Evolutionary conservation across 2,113 vertebrate species (phyloP), one percentile per base, ranked within the genome.

Genomic region (Heliornis fulica): DNA sequence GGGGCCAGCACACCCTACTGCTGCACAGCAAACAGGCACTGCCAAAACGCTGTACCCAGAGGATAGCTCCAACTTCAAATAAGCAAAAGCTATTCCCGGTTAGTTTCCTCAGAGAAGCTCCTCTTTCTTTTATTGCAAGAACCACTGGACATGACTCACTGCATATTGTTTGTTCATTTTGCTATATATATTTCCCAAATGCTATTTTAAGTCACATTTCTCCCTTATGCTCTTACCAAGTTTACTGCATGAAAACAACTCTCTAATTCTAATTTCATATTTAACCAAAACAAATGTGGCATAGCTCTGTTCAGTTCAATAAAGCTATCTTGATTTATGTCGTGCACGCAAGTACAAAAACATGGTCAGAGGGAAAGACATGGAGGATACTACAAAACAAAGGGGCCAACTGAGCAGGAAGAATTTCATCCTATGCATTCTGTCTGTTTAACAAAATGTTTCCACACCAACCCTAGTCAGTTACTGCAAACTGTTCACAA

Each of bases 111-210:
- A 82, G 76, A 94, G 83, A 92, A 93, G 80, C 72, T 86, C 53
- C 41, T 74, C 60, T 91, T 66, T 75, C 61, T 76, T 91, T 87
- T 61, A 64, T 38, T 92, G 69, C 65, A 89, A 60, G 77, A 93
- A 88, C 90, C 36, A 0, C 88, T 95, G 94, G 93, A 97, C 96
- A 93, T 95, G 95, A 97, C 89, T 97, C 96, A 96, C 34, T 89
- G 94, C 89, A 87, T 92, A 90, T 60, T 94, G 94, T 96, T 97
- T 95, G 64, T 64, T 96, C 92, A 93, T 93, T 96, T 94, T 85
- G 79, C 84, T 96, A 94, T 92, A 94, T 94, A 88, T 96, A 93
- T 83, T 94, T 95, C 79, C 79, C 68, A 95, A 96, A 91, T 54
- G 60, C 85, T 96, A 96, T 96, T 96, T 96, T 95, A 93, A 95